These are phyloP conservation scores for Malacoraja senta DNA, from an alignment of 2,797 vertebrate species.

Conservation along the genomic window DNA sequence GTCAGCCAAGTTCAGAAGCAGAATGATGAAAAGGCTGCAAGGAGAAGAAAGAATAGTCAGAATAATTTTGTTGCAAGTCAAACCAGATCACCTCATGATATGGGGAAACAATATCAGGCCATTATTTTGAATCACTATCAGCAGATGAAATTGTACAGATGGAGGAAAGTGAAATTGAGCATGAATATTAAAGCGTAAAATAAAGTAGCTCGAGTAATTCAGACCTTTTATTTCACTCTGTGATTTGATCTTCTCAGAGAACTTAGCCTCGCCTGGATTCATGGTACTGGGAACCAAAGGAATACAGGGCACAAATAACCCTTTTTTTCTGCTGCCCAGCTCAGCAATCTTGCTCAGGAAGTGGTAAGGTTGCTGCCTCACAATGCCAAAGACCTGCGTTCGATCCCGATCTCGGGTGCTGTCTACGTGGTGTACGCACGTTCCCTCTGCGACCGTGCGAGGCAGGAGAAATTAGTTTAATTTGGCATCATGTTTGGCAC, in stretches of 20 bases:
- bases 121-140: slow-evolving; percentile 12
- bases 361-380: background rate
- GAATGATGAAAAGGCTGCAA: background rate
- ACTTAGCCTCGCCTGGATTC: background rate
- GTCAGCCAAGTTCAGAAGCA: background rate
- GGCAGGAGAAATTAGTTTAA: too few relatives aligned
- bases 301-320: background rate
- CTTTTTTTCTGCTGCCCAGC: background rate
- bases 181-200: background rate
- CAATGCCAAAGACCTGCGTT: too few relatives aligned
- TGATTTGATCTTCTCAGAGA: background rate
- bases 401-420: too few relatives aligned
- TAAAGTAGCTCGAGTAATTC: background rate
- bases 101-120: background rate
- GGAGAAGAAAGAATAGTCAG: background rate
- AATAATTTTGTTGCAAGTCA: slow-evolving; percentile 14
- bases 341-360: background rate
- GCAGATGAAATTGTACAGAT: slow-evolving; percentile 17
- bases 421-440: too few relatives aligned
- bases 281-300: background rate
- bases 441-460: too few relatives aligned
- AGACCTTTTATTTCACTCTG: background rate
- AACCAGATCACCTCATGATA: background rate
- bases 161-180: slow-evolving; percentile 21
- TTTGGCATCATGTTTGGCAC: too few relatives aligned